phyloP scores from a whole-genome alignment of 2,888 invertebrate species.

The Morpho deidamia region DNA sequence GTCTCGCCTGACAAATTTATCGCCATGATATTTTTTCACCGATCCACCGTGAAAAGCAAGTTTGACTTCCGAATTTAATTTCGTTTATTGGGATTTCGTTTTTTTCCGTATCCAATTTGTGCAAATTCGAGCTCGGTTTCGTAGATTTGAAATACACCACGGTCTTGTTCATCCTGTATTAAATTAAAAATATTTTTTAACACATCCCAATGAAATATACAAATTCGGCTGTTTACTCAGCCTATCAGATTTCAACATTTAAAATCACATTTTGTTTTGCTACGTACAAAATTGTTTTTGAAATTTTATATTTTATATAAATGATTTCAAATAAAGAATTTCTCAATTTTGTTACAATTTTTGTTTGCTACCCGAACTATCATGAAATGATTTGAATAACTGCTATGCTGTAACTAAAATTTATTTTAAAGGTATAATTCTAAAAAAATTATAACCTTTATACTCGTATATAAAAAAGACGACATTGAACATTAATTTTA shows the following conservation, averaged over 20 bases:
- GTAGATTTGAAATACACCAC: constrained; percentile 8
- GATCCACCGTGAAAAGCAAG: constrained; percentile 49
- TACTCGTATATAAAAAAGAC: too few species aligned
- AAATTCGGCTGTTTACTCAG: too few species aligned
- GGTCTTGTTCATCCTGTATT: constrained; percentile 7
- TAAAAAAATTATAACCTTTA: too few species aligned
- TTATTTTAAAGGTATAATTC: too few species aligned
- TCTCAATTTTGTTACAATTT: background rate
- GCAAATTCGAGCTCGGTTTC: constrained; percentile 19
- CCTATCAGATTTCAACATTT: too few species aligned
- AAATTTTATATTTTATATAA: background rate
- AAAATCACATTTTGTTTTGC: too few species aligned
- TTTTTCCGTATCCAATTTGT: constrained; percentile 43
- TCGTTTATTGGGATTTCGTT: constrained; percentile 47
- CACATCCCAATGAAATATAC: too few species aligned
- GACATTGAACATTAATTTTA: too few species aligned
- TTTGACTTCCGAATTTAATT: constrained; percentile 54
- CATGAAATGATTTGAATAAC: too few species aligned
- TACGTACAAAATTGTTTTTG: too few species aligned
- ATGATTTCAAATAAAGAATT: background rate
- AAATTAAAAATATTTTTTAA: background rate
- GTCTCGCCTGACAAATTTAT: constrained; percentile 63
- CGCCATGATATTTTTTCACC: constrained; percentile 49
- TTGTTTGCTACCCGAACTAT: too few species aligned
- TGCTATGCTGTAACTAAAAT: too few species aligned